Evolutionary conservation across 2,888 invertebrate species (phyloP), one percentile per base, ranked within the genome.

Genomic region (Cephus rjabovi): DNA sequence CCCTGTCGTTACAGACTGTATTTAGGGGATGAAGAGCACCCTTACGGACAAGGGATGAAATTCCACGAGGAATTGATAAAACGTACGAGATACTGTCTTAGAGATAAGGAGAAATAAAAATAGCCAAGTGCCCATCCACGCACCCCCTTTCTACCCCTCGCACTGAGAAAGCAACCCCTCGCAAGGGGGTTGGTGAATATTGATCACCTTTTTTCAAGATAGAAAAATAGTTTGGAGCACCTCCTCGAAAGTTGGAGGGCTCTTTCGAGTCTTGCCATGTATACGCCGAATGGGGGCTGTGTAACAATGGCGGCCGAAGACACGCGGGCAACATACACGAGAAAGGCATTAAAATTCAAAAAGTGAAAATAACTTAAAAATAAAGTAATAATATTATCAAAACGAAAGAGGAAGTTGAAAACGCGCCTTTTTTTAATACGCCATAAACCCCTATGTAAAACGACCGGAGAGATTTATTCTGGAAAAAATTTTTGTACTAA

Each of bases 191-290:
- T 23, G 56, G 33, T 40, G 40, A 73, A 73, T 76, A 76, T 76
- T 76, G 86, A 86, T 86, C 85, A 85, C 86, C 86, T 86, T 86
- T 86, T 86, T 84, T 84, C 80, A 78, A 86, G 85, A 85, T 86
- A 86, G 85, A 86, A 86, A 86, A 86, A 86, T 86, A 86, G 86
- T 86, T 86, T 86, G 82, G 84, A 86, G 86, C 85, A 84, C 85
- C 81, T 75, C 84, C 82, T 83, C 84, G 76, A 83, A 82, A 83
- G 80, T 85, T 74, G 1, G 85, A 86, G 86, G 82, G 85, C 86
- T 86, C 85, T 86, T 85, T 86, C 86, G 86, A 82, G 80, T 83
- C 85, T 56, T 56, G 23, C 56, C 23, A 9, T 56, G 23, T 23
- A 56, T 23, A 56, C 56, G 56, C 0, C 23, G 6, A 81, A 83